These are phyloP conservation scores for Empidonax alnorum DNA, from an alignment of 2,113 vertebrate species.

Conservation along the genomic window DNA sequence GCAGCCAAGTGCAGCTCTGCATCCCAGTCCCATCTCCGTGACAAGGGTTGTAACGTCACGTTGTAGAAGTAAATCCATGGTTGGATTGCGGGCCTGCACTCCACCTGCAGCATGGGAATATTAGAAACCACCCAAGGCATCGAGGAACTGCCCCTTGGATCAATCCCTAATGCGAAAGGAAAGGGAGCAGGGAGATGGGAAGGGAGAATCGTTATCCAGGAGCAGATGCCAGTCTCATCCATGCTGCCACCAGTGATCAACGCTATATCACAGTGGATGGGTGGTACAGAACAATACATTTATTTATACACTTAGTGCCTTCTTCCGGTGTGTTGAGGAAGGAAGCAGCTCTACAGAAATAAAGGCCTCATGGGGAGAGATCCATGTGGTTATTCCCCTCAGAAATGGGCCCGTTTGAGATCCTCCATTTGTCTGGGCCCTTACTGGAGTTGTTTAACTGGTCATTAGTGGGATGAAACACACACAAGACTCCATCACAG, in stretches of 20 bases:
- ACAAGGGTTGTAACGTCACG: rapidly evolving
- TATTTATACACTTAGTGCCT: neutral
- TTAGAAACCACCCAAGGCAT: neutral
- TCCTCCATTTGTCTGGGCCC: neutral
- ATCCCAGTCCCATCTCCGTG: rapidly evolving
- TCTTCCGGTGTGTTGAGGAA: rapidly evolving
- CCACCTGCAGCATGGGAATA: rapidly evolving
- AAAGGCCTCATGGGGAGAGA: neutral
- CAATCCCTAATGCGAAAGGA: neutral
- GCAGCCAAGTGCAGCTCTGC: neutral
- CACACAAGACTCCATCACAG: rapidly evolving
- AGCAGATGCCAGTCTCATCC: rapidly evolving
- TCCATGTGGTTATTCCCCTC: neutral
- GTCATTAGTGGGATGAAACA: neutral
- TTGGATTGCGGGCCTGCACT: neutral
- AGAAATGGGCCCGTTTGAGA: neutral
- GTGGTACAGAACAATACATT: neutral
- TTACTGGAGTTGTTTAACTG: neutral
- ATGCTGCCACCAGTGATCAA: neutral
- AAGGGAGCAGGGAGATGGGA: neutral
- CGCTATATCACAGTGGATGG: neutral
- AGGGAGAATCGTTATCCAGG: neutral
- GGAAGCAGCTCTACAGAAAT: neutral
- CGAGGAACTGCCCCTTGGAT: neutral
- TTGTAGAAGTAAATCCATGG: neutral